Conservation (phyloP, 2,888 invertebrate genomes). For the Alentia gelatinosa region DNA sequence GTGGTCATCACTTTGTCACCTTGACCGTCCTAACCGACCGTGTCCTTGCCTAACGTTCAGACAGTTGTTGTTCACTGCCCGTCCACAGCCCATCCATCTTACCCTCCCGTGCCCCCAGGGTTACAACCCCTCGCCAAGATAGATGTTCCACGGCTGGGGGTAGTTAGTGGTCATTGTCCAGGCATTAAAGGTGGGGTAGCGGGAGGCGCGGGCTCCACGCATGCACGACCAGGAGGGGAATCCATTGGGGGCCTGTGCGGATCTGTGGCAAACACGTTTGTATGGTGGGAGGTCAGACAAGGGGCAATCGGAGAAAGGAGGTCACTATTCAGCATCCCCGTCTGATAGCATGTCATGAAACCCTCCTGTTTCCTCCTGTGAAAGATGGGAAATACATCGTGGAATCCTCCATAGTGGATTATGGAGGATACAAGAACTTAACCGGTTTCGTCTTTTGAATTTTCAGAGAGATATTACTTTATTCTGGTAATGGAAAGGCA, state of each 20-base stretch:
- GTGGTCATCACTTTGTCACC: slow-evolving; percentile 17
- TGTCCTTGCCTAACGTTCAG: slow-evolving; percentile 11
- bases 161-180: slow-evolving; percentile 21
- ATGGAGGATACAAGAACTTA: too few species aligned
- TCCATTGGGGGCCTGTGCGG: background rate
- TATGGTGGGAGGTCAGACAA: background rate
- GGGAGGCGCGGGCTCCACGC: background rate
- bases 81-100: background rate
- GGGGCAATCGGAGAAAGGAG: too few species aligned
- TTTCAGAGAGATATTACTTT: too few species aligned
- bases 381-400: too few species aligned
- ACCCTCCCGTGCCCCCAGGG: background rate
- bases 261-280: background rate
- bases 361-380: too few species aligned
- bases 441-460: too few species aligned
- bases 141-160: background rate
- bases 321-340: too few species aligned
- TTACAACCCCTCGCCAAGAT: background rate
- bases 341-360: too few species aligned
- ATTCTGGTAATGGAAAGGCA: too few species aligned
- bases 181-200: background rate
- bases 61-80: slow-evolving; percentile 5
- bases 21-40: background rate
- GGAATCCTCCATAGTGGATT: too few species aligned
- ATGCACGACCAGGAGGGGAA: background rate